These are phyloP conservation scores for Tachina grossa DNA, from an alignment of 2,888 invertebrate genomes.

Conservation along the genomic window DNA sequence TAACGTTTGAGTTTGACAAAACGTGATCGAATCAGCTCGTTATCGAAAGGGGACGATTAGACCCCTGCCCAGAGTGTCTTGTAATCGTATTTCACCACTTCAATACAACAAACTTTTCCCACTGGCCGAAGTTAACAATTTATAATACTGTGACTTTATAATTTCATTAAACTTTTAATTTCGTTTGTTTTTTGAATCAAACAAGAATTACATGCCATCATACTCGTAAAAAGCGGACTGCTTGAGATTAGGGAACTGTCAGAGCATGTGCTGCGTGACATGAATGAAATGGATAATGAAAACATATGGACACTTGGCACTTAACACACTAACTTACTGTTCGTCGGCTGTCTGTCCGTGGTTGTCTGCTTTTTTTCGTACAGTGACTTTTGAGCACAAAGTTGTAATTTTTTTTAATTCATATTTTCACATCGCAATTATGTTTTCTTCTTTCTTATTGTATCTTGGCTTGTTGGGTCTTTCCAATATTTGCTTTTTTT, in stretches of 20 bases:
- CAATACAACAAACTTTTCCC: background rate
- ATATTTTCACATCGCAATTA: slow-evolving; percentile 58
- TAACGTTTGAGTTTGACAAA: no score
- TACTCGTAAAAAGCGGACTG: slow-evolving; percentile 6
- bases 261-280: slow-evolving; percentile 54
- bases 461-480: background rate
- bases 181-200: slow-evolving; percentile 24
- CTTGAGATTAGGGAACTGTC: slow-evolving; percentile 43
- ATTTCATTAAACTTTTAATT: slow-evolving; percentile 54
- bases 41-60: no score
- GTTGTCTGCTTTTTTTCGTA: background rate
- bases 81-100: background rate
- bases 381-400: slow-evolving; percentile 26
- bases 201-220: slow-evolving; percentile 11
- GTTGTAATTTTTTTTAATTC: slow-evolving; percentile 25
- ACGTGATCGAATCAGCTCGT: no score
- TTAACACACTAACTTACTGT: background rate
- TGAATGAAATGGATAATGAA: slow-evolving; percentile 45
- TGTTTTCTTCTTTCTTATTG: slow-evolving; percentile 50
- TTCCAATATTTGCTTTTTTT: slow-evolving; percentile 12
- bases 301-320: slow-evolving; percentile 30
- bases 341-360: background rate
- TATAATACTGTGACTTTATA: slow-evolving; percentile 55
- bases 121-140: slow-evolving; percentile 39
- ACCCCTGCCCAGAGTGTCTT: background rate